Base-by-base conservation (phyloP, 2,797 vertebrate species). In the Basileuterus tristriatus region DNA sequence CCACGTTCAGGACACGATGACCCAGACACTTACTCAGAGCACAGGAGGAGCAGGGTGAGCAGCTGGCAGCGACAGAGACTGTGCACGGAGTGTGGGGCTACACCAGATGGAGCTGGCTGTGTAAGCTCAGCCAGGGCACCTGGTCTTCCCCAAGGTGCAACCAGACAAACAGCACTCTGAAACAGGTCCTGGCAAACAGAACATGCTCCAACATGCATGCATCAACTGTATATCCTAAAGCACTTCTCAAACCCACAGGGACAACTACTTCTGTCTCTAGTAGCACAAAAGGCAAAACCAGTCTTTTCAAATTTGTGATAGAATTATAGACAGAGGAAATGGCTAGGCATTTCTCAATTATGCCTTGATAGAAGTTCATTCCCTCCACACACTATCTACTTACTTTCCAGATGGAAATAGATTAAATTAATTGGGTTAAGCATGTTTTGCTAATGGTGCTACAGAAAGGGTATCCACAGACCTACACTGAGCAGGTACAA, bases 371-470 rank as follows among this genome's bases (percentile, higher is more conserved):
- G 82, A 91, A 90, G 67, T 83, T 90, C 56, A 39, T 83, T 79
- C 47, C 23, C 26, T 49, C 11, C 9, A 8, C 36, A n/a, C 43
- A n/a, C 9, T 10, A 32, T 59, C 36, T 90, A 71, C 53, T 93
- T 85, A 80, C 37, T 82, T 95, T 92, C 78, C 70, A 68, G 83
- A 93, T 95, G 75, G 89, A 96, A 97, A 92, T 22, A 94, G 86
- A 79, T 92, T 91, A 94, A 80, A 94, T 93, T 93, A 93, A 95
- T 91, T 75, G 60, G 36, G 29, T 80, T 63, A 83, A 89, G 32
- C 18, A 13, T 39, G 36, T 74, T 88, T 94, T 60, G 36, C 83
- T 94, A 90, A 90, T 77, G 83, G 70, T 72, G 59, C 41, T 87
- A 41, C 58, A 91, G 52, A 92, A 88, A 69, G 55, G 60, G 32